Base-by-base conservation (phyloP, 2,113 vertebrate genomes). In the Aspiorhynchus laticeps region DNA sequence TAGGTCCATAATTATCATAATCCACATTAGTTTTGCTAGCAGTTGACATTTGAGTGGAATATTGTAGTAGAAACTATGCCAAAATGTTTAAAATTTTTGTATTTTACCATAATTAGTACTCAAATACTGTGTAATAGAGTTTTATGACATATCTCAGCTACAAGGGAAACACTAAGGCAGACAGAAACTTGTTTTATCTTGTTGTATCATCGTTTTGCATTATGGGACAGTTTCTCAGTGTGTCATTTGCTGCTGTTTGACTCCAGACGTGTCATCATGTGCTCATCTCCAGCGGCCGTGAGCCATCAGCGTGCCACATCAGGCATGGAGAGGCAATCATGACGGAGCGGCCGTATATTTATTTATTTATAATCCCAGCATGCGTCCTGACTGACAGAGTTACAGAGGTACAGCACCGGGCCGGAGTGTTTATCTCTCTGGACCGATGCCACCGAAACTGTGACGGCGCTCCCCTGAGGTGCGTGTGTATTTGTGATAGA, bases 291-390 rank as follows among this genome's bases (percentile, higher is more conserved):
- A 74, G 79, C 83, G 73, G 88, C 86, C 88, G 91, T 92, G 89
- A 91, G 89, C 91, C 93, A 95, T 94, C 93, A 93, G 91, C 90
- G 84, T 91, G 92, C 90, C 90, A 93, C 92, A 91, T 94, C 94
- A 95, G 92, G 94, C 94, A 94, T 94, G 91, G 89, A 93, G 90
- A 94, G 88, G 90, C 93, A 93, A 95, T 95, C 93, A 92, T 89
- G 88, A 86, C 86, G 86, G 92, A 90, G 85, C 90, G 71, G 43
- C 33, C 33, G 7, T 53, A 76, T 84, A 75, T 90, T 88, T 90
- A 90, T 90, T 88, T 92, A 92, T 90, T 91, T 94, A 90, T 91
- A 92, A 91, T 92, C 90, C 93, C 87, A 90, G 90, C 89, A 86
- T 91, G 85, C 85, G 89, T 89, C 89, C 91, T 85, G 90, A 91